Base-by-base conservation (phyloP, 2,797 vertebrate species). In the Tragelaphus eurycerus region DNA sequence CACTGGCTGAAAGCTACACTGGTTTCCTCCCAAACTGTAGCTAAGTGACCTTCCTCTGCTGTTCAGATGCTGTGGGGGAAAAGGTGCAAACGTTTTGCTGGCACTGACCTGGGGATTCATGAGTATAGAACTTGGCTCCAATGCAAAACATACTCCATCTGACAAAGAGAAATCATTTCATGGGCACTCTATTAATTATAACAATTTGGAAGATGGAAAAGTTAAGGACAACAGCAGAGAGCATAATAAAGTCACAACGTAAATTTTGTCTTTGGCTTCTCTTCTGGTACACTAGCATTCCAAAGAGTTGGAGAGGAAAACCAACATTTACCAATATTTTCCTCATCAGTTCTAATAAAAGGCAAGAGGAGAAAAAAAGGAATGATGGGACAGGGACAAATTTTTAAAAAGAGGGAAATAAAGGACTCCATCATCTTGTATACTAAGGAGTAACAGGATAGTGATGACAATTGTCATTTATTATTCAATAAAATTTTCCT, bases 111-210 rank as follows among this genome's bases (percentile, higher is more conserved):
- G 89, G 16, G 97, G 95, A 98, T 91, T 98, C 93, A 92, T 97
- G 93, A 94, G 38, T 38, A 96, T 16, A 96, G 97, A 98, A 98
- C 93, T 98, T 98, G 96, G 96, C 93, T 92, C 92, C 84, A 90
- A 98, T 97, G 95, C 98, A 97, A 98, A 98, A 97, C 31, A 97
- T 97, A 96, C 98, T 98, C 96, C 92, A 97, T 98, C 90, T 97
- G 97, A 98, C 96, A 98, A 98, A 98, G 93, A 64, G 92, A 99
- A 98, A 97, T 92, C 4, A 52, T 89, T 93, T 98, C 98, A 98
- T 95, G 89, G 64, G 48, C 89, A 27, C 29, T 97, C 92, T 98
- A 88, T 97, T 98, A 98, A 98, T 98, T 98, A 96, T 76, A 98
- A 98, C 93, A 98, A 97, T 98, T 98, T 98, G 91, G 93, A 98